Evolutionary conservation across 2,797 vertebrate species (phyloP), one percentile per base, ranked within the genome.

Genomic region (Vultur gryphus): DNA sequence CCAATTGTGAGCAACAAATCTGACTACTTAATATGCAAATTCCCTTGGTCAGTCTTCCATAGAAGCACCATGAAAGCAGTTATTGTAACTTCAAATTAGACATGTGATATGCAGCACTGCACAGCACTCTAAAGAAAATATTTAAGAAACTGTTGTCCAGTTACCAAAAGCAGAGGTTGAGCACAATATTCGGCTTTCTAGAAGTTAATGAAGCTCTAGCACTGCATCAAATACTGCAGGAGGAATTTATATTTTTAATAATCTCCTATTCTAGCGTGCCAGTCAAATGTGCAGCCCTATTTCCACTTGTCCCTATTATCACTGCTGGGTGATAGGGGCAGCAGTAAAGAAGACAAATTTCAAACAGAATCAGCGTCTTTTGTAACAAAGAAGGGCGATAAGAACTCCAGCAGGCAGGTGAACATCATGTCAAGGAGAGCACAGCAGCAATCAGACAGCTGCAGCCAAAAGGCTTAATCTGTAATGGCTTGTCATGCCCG

Each of bases 21-120:
- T 78, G 65, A 26, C 94, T 92, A 81, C 87, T 96, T 89, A 96
- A 93, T 58, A 97, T 91, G 93, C 90, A 87, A 97, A 97, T 95
- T 96, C 92, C 87, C 65, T 78, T 55, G 84, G 86, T 83, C 93
- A 96, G 84, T 16, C 78, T 85, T 65, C 87, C 90, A 81, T 54
- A 64, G 91, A 91, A 87, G 93, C 64, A 51, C 84, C 80, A 78
- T 95, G 94, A 97, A 97, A 97, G 94, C 92, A 84, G 39, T 93
- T 66, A 96, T 86, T 97, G 96, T 96, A 93, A 87, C 90, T 91
- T 54, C 82, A 86, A 67, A 89, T 92, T 21, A 84, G 90, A 86
- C 90, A 93, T 70, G 92, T 89, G 93, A 95, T 29, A 41, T 1
- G 25, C 89, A 87, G 90, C 86, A 70, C 54, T 54, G 81, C 87